These are phyloP conservation scores for Elgonia sp. DNA, from an alignment of 2,888 invertebrate genomes.

Conservation along the genomic window DNA sequence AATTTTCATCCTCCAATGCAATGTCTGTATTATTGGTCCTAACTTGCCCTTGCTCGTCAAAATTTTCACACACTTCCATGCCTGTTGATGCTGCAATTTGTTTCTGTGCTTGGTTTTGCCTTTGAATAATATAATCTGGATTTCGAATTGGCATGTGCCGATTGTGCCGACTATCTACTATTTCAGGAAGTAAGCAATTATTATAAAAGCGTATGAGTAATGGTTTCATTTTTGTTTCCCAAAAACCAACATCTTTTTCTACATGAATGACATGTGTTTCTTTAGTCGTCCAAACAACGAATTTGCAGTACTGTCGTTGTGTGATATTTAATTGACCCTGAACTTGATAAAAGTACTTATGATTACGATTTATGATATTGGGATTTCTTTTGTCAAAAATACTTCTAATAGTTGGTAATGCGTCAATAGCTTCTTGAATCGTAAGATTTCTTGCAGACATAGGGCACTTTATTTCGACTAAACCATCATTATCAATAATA, in stretches of 20 bases:
- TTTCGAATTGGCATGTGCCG: constrained; percentile 11
- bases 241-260: not conserved
- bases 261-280: not conserved
- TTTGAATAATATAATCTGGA: constrained; percentile 8
- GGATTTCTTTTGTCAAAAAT: too few species aligned
- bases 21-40: too few species aligned
- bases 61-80: not conserved
- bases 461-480: constrained; percentile 72
- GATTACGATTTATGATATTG: constrained; percentile 14
- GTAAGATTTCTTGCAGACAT: constrained; percentile 8
- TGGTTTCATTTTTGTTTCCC: constrained; percentile 9
- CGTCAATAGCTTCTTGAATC: not conserved
- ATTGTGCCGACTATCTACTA: constrained; percentile 4
- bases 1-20: not conserved
- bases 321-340: constrained; percentile 31
- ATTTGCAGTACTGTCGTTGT: constrained; percentile 9
- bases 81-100: too few species aligned
- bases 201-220: constrained; percentile 1
- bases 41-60: not conserved
- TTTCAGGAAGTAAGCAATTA: constrained; percentile 3
- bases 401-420: not conserved
- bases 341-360: constrained; percentile 15
- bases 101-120: not conserved
- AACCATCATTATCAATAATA: constrained; percentile 61
- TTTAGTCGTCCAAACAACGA: constrained; percentile 1